A percentile compares a stretch with the other conserved stretches of the same genome.
phyloP scores from a whole-genome alignment of 2,888 invertebrate genomes.

The Scaptomyza tumidula region DNA sequence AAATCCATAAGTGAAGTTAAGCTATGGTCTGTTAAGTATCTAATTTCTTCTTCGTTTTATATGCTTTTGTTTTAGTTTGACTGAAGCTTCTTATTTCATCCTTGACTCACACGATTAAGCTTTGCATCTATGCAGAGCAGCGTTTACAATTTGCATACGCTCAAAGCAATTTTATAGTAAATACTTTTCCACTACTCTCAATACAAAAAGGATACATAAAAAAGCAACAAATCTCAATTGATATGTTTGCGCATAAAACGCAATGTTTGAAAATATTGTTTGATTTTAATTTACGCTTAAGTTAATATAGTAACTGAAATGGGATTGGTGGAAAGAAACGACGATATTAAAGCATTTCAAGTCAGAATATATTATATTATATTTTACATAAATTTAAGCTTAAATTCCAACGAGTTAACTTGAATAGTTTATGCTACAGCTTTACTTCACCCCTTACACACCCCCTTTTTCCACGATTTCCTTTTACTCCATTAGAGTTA shows the following conservation, averaged over 20 bases:
- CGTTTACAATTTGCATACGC: conserved; percentile 52
- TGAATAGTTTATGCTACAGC: not conserved
- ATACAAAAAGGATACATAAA: conserved; percentile 26
- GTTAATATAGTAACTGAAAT: conserved; percentile 50
- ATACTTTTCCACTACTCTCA: conserved; percentile 61
- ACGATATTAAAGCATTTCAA: not conserved
- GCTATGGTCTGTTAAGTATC: not conserved
- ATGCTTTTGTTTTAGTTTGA: too few relatives aligned
- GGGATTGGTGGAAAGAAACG: not conserved
- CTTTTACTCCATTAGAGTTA: conserved; percentile 40
- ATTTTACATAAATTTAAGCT: not conserved
- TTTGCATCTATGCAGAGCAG: conserved; percentile 43
- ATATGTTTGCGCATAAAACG: conserved; percentile 29
- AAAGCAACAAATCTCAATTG: conserved; percentile 4
- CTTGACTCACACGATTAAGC: conserved; percentile 27
- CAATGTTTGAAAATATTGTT: conserved; percentile 57
- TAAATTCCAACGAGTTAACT: not conserved
- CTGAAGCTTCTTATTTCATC: not conserved
- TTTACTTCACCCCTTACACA: not conserved
- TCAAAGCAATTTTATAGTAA: conserved; percentile 51
- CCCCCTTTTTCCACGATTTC: too few relatives aligned
- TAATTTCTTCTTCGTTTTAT: not conserved
- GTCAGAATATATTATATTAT: not conserved
- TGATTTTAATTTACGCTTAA: conserved; percentile 66
- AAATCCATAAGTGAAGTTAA: not conserved